phyloP scores from a whole-genome alignment of 2,888 invertebrate genomes.

The Beris chalybata region DNA sequence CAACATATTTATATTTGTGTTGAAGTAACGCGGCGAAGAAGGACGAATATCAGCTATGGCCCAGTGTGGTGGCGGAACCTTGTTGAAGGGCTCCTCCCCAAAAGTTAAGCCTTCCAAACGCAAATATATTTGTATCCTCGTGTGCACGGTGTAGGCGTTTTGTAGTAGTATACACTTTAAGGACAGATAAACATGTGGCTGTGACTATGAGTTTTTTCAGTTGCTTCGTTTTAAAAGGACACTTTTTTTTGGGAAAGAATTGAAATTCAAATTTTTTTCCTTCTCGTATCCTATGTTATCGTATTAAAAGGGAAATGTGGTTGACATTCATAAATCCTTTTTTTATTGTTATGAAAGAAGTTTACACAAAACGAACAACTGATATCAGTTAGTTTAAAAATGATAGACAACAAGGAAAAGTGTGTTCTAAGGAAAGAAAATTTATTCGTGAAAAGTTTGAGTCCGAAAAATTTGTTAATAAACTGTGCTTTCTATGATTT shows the following conservation, averaged over 20 bases:
- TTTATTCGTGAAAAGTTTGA: too few relatives aligned
- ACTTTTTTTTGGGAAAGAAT: constrained; percentile 14
- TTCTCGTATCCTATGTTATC: constrained; percentile 7
- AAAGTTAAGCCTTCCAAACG: constrained; percentile 10
- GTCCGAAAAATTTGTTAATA: too few relatives aligned
- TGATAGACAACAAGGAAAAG: too few relatives aligned
- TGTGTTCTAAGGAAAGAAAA: too few relatives aligned
- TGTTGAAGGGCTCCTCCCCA: constrained; percentile 4
- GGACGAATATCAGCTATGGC: neutral
- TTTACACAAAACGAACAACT: too few relatives aligned
- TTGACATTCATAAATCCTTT: constrained; percentile 27
- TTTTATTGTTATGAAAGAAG: neutral
- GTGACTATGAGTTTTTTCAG: constrained; percentile 4
- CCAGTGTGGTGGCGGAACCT: constrained; percentile 8
- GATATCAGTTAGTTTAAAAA: too few relatives aligned
- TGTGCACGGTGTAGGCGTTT: too few relatives aligned
- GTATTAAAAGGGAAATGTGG: constrained; percentile 24
- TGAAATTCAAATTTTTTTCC: constrained; percentile 20
- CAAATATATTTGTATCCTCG: too few relatives aligned
- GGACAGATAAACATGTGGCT: constrained; percentile 26
- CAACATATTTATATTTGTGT: constrained; percentile 27
- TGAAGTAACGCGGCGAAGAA: neutral
- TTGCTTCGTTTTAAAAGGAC: neutral
- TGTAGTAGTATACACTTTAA: neutral
- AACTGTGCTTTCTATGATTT: too few relatives aligned